Evolutionary conservation across 2,113 vertebrate genomes (phyloP).

Genomic region (Pseudopodoces humilis): DNA sequence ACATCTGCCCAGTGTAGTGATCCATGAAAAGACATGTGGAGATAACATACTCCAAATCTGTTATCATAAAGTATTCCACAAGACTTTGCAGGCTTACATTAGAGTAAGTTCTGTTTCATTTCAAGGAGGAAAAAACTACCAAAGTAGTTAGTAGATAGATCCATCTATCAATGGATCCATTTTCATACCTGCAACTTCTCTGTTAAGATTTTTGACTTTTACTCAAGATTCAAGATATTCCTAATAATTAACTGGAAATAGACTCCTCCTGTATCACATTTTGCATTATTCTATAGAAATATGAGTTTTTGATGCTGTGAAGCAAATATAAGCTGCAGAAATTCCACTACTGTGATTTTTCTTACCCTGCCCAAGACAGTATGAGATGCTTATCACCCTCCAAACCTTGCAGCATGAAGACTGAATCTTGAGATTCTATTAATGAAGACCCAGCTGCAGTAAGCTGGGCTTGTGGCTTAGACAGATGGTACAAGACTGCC

Average conservation of each 20-base stretch:
- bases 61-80: not conserved
- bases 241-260: not conserved
- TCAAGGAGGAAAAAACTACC: not conserved
- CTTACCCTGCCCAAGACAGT: not conserved
- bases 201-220: not conserved
- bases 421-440: not conserved
- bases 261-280: not conserved
- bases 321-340: not conserved
- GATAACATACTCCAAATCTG: not conserved
- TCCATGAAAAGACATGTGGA: not conserved
- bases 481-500: slow-evolving; percentile 20
- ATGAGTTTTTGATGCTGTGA: not conserved
- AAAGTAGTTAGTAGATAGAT: not conserved
- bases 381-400: slow-evolving; percentile 11
- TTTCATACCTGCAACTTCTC: not conserved
- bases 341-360: not conserved
- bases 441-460: slow-evolving; percentile 28
- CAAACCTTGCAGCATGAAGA: not conserved
- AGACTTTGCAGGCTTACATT: not conserved
- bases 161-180: not conserved
- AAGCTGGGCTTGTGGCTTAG: not conserved
- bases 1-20: not conserved
- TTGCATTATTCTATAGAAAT: not conserved
- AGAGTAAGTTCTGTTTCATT: not conserved
- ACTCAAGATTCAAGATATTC: not conserved